These are phyloP conservation scores for Xestia c-nigrum DNA, from an alignment of 2,888 invertebrate genomes.

Conservation along the genomic window DNA sequence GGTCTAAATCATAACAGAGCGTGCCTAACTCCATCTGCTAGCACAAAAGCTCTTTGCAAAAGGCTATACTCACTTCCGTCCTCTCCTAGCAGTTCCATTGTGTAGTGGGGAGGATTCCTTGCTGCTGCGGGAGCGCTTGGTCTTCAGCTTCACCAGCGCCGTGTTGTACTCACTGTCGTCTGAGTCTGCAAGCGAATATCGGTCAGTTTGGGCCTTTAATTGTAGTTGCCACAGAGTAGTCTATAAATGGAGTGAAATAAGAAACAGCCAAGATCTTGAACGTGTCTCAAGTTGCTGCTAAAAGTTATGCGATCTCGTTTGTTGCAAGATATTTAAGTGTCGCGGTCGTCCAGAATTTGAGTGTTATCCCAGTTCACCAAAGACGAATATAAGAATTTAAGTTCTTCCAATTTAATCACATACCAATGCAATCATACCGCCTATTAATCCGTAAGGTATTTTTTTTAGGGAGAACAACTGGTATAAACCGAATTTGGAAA, in stretches of 20 bases:
- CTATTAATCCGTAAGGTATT: background rate
- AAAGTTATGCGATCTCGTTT: background rate
- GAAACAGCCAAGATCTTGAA: background rate
- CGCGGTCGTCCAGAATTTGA: background rate
- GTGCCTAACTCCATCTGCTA: background rate
- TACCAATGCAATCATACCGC: background rate
- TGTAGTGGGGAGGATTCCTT: constrained; percentile 81
- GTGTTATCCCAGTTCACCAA: background rate
- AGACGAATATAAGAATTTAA: background rate
- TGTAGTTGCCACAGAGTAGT: constrained; percentile 18
- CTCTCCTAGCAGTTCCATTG: constrained; percentile 76
- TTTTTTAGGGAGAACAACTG: background rate
- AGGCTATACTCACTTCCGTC: constrained; percentile 75
- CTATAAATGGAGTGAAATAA: constrained; percentile 46
- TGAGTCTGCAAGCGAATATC: constrained; percentile 76
- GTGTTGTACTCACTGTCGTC: constrained; percentile 88
- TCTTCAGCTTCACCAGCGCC: constrained; percentile 83
- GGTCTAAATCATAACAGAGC: background rate
- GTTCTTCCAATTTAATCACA: background rate
- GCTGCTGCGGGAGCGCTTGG: constrained; percentile 73
- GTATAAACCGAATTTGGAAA: background rate
- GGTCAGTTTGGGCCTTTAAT: constrained; percentile 7
- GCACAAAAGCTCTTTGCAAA: background rate
- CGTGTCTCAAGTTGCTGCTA: background rate
- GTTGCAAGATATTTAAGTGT: background rate